Percentiles rank a stretch among this genome's conserved stretches.
Conservation (phyloP, 2,113 vertebrate species). For the Pelecanoides urinatrix region DNA sequence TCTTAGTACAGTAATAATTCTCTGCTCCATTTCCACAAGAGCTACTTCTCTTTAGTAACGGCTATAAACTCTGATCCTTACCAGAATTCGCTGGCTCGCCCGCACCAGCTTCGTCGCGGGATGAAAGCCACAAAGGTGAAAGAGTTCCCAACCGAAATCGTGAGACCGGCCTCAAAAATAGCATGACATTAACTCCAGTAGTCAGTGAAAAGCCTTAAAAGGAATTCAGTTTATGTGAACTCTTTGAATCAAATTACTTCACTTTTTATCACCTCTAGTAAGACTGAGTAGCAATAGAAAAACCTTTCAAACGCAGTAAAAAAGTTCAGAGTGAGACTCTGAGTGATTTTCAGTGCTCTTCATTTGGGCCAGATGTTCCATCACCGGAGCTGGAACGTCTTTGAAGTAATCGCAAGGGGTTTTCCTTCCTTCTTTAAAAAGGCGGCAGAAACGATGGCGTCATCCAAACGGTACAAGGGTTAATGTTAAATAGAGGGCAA, state of each 20-base stretch:
- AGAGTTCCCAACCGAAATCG: not conserved
- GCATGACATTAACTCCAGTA: not conserved
- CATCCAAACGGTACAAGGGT: not conserved
- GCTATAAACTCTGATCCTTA: not conserved
- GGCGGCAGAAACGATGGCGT: accelerated
- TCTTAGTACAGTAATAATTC: not conserved
- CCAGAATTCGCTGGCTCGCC: not conserved
- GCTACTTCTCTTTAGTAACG: not conserved
- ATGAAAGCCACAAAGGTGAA: conserved; percentile 14
- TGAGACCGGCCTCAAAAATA: not conserved
- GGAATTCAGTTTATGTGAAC: not conserved
- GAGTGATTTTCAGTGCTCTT: not conserved
- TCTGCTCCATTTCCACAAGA: not conserved
- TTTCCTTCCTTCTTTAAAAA: not conserved
- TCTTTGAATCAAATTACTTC: conserved; percentile 20
- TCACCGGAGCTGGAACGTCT: not conserved
- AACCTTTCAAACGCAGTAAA: not conserved
- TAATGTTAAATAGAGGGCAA: not conserved
- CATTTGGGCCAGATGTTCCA: not conserved
- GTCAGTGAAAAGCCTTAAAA: not conserved
- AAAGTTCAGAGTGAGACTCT: not conserved
- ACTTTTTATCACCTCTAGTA: not conserved
- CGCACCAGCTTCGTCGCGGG: not conserved
- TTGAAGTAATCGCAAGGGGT: not conserved
- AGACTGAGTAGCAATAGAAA: not conserved